These are phyloP conservation scores for Alca torda DNA, from an alignment of 2,797 vertebrate species.

Conservation along the genomic window DNA sequence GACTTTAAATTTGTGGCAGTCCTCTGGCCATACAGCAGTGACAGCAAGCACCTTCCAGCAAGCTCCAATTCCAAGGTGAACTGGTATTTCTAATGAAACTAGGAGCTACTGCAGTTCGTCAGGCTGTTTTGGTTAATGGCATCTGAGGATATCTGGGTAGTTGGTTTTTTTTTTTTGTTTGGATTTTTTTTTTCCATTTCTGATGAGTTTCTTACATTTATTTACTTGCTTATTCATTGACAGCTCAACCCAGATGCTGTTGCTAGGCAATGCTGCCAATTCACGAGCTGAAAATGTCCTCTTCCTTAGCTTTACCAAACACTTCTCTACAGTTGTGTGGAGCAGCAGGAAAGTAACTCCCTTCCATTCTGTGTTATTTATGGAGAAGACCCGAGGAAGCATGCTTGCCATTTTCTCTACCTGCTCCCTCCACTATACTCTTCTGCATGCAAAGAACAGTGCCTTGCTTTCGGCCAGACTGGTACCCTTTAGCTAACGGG, in stretches of 20 bases:
- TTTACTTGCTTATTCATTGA: not conserved
- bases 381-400: not conserved
- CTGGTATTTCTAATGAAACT: not conserved
- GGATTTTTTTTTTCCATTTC: not conserved
- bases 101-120: not conserved
- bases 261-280: conserved; percentile 8
- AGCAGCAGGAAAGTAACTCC: not conserved
- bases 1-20: not conserved
- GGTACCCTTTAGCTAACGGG: not conserved
- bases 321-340: not conserved
- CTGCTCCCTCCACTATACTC: not conserved
- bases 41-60: not conserved
- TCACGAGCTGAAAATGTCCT: not conserved
- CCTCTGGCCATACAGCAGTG: not conserved
- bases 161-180: not conserved
- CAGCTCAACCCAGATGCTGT: not conserved
- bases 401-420: not conserved
- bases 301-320: not conserved
- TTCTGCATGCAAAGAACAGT: not conserved
- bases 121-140: not conserved
- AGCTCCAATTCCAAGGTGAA: not conserved
- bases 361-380: not conserved
- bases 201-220: not conserved
- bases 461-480: not conserved
- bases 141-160: not conserved